Evolutionary conservation across 2,888 invertebrate genomes (phyloP), one percentile per base, ranked within the genome.

Genomic region (Hofmannophila pseudospretella): DNA sequence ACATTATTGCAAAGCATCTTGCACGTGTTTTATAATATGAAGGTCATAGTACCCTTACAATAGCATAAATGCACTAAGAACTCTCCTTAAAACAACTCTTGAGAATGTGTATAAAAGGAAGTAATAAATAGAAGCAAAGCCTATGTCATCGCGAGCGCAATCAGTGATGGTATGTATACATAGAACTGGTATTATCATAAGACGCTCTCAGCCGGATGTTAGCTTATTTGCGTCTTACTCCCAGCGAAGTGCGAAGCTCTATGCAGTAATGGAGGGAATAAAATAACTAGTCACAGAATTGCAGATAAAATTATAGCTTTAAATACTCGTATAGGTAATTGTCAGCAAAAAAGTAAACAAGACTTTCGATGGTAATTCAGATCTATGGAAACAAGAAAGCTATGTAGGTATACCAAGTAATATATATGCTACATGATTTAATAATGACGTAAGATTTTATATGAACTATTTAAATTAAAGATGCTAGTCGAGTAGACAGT

Each of bases 121-220:
- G 41, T 39, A 41, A 41, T 49, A 51, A 53, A 53, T 47, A 48
- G 47, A 34, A 48, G 38, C 30, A 23, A 12, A 36, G 36, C 20
- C 32, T 25, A 47, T 44, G 45, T 49, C 50, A 49, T 49, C 42
- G 47, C 35, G 42, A 45, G 42, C 36, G 44, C 43, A 43, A 46
- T 40, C 41, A 50, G 34, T 37, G 29, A 32, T 32, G 20, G 29
- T 32, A 35, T 36, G 30, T 36, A 36, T 38, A 44, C 47, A 44
- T 45, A 45, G 51, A 55, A 53, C 49, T 49, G 47, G 52, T 53
- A 58, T 57, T 49, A 50, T 63, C 54, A 52, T 53, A 52, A 59
- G 58, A 62, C 57, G 49, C 46, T 49, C 55, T 45, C 44, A 67
- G 61, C 67, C 67, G 69, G 71, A 72, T 74, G 66, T 67, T 58